Percentiles rank a stretch among this genome's conserved stretches.
These are phyloP conservation scores for Phymanthus crucifer DNA, from an alignment of 92 coral and sea anemone species.

Conservation along the genomic window DNA sequence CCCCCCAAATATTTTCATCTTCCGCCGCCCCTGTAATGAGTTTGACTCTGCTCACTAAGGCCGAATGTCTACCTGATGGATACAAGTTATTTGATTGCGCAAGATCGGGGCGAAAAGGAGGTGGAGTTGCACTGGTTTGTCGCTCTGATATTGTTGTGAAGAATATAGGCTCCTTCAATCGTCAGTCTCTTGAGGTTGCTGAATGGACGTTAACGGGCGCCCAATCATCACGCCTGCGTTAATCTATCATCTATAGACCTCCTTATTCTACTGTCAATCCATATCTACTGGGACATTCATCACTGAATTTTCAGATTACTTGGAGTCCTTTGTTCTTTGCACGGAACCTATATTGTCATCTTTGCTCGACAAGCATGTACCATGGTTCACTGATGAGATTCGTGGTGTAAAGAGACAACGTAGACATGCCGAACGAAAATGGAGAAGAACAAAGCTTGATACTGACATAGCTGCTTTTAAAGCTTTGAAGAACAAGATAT, in stretches of 20 bases:
- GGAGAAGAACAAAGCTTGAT: constrained; percentile 21
- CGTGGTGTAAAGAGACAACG: constrained; percentile 6
- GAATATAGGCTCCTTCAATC: constrained; percentile 2
- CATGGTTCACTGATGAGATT: constrained; percentile 20
- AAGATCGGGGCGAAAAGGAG: constrained; percentile 22
- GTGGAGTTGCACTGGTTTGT: constrained; percentile 35
- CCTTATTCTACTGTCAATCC: constrained; percentile 46
- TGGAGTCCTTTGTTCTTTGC: constrained; percentile 50
- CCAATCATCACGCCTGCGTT: constrained; percentile 19
- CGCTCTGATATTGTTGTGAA: constrained; percentile 19
- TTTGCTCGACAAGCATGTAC: constrained; percentile 24
- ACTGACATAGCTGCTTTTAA: constrained; percentile 15
- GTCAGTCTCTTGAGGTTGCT: constrained; percentile 30
- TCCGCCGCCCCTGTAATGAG: no score
- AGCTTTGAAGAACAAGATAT: constrained; percentile 18
- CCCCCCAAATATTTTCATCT: no score
- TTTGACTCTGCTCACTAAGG: constrained; percentile 15
- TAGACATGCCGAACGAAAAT: constrained; percentile 12
- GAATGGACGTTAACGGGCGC: constrained; percentile 21
- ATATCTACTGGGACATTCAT: constrained; percentile 37
- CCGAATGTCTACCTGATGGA: constrained; percentile 17
- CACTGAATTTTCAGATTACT: constrained; percentile 42
- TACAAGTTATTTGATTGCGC: constrained; percentile 13
- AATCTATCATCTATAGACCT: constrained; percentile 38
- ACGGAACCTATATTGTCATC: constrained; percentile 34